Evolutionary conservation across 2,113 vertebrate species (phyloP).

Genomic region (Cynocephalus volans): DNA sequence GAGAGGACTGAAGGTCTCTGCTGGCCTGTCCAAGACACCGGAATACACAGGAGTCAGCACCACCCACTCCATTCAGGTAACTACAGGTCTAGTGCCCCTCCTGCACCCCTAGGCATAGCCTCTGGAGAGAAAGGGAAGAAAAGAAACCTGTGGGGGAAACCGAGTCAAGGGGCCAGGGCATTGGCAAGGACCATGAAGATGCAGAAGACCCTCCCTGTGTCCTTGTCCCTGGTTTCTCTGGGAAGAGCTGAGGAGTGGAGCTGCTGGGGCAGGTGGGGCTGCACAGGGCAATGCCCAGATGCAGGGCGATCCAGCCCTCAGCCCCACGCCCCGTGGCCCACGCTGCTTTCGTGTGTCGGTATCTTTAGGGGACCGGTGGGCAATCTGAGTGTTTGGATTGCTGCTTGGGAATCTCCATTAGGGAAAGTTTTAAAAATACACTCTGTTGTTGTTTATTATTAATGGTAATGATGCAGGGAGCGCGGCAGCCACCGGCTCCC

Average conservation of each 20-base stretch:
- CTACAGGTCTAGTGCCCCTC: background rate
- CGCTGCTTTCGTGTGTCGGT: background rate
- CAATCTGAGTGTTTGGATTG: slow-evolving; percentile 76
- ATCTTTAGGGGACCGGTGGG: slow-evolving; percentile 65
- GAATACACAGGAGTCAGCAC: background rate
- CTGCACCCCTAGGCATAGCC: background rate
- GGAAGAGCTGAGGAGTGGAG: background rate
- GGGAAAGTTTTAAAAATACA: slow-evolving; percentile 89
- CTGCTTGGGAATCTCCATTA: slow-evolving; percentile 87
- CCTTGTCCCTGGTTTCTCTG: background rate
- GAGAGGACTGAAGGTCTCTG: background rate
- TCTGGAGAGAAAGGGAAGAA: background rate
- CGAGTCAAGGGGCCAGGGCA: background rate
- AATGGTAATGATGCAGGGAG: slow-evolving; percentile 86
- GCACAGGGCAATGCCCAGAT: background rate
- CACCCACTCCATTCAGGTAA: background rate
- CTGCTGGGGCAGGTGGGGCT: background rate
- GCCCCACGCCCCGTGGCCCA: background rate
- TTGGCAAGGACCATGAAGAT: background rate
- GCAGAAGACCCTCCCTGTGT: background rate
- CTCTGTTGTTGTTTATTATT: slow-evolving; percentile 90
- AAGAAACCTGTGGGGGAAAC: background rate
- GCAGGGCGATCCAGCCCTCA: background rate
- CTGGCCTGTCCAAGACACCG: background rate
- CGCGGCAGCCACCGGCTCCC: slow-evolving; percentile 79